phyloP scores from a whole-genome alignment of 2,113 vertebrate genomes.

The Dasyprocta punctata region DNA sequence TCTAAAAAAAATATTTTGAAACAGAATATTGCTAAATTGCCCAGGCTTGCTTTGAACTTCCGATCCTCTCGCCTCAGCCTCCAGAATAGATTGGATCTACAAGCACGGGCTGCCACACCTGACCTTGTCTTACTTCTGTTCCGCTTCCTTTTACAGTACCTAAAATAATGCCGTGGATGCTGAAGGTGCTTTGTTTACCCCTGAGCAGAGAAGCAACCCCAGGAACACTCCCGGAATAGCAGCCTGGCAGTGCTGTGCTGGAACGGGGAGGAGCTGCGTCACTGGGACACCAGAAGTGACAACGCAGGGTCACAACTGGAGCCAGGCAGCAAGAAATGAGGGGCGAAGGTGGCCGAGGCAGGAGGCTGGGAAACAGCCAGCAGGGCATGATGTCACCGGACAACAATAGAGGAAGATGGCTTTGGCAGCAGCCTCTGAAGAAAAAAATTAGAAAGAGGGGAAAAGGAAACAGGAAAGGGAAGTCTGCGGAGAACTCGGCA shows the following conservation, averaged over 20 bases:
- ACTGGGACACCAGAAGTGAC: neutral
- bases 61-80: neutral
- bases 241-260: neutral
- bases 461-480: conserved; percentile 81
- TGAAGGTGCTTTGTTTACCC: neutral
- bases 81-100: neutral
- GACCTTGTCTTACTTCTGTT: neutral
- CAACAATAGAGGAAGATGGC: conserved; percentile 70
- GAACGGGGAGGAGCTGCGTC: neutral
- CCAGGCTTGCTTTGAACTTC: neutral
- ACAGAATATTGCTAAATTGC: neutral
- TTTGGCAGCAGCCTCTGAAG: conserved; percentile 73
- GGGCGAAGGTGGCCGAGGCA: neutral
- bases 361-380: neutral
- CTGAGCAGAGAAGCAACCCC: neutral
- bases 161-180: neutral
- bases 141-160: neutral
- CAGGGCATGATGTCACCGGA: conserved; percentile 62
- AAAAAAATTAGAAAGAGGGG: conserved; percentile 77
- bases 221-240: neutral
- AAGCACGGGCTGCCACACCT: neutral
- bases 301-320: neutral
- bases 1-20: too few species aligned
- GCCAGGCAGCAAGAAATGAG: neutral
- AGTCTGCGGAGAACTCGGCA: conserved; percentile 70